Conservation (phyloP, 2,113 vertebrate genomes). For the Cyprinodon brontotheroides region DNA sequence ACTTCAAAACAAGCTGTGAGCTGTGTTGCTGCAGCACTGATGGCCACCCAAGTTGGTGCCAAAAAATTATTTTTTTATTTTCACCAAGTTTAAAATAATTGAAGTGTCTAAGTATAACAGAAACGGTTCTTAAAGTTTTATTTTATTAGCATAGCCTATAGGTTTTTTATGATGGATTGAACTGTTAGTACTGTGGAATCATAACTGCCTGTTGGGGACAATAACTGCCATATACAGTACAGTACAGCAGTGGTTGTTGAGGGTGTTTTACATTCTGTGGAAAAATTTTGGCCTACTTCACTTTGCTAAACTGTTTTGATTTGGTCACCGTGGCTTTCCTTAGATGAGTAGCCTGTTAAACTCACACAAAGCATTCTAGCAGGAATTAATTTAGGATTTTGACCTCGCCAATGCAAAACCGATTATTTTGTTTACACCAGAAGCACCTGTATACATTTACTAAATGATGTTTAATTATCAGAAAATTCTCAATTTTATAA, state of each 20-base stretch:
- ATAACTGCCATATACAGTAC: not conserved
- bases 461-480: no score
- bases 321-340: not conserved
- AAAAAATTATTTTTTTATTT: not conserved
- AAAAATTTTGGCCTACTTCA: not conserved
- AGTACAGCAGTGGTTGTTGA: not conserved
- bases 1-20: not conserved
- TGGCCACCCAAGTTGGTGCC: not conserved
- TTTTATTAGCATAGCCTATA: not conserved
- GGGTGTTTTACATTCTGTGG: not conserved
- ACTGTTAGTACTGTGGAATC: not conserved
- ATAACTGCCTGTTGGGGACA: not conserved
- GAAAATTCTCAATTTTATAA: no score
- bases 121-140: not conserved
- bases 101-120: not conserved
- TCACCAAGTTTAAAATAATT: not conserved
- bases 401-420: no score
- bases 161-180: not conserved
- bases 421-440: no score
- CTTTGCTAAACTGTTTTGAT: not conserved
- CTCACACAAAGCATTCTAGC: no score
- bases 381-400: no score
- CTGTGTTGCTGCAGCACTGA: not conserved
- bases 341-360: no score
- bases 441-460: no score